Evolutionary conservation across 2,888 invertebrate species (phyloP), one percentile per base, ranked within the genome.

Genomic region (Ormyrus thymus): DNA sequence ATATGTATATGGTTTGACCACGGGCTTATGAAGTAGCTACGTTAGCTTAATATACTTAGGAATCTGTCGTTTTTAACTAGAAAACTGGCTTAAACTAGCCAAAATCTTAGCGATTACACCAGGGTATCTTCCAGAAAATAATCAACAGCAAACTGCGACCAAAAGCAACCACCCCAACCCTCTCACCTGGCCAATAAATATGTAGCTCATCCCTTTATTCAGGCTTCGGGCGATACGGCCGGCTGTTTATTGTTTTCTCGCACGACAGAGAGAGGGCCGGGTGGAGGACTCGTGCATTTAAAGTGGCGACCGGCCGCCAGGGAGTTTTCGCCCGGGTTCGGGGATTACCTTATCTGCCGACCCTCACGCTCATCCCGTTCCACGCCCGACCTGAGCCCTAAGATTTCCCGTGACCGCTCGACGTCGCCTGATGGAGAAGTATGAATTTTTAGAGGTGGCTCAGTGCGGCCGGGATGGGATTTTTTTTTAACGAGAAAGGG

Each of bases 321-420:
- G 80, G 79, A 82, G 82, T 80, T 84, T 83, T 83, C 78, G 65
- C 81, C 48, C 45, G n/a, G 78, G 88, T 72, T 72, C 58, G 81
- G 80, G 89, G 89, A 89, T 89, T 89, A 89, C 88, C 89, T 90
- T 89, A 89, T 89, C 89, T 88, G 78, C 86, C 81, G 84, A 84
- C 84, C 86, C 87, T 88, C 87, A 87, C 88, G 86, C 77, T 55
- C 51, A 43, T 8, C 45, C 11, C 11, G 7, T 29, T 11, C 29
- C 66, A 29, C 29, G 29, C 3, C 29, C 29, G 29, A 29, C 29
- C 29, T 29, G 29, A 29, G 29, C 15, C 29, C 51, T 51, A 53
- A 62, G 29, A 65, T 51, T 65, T 48, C n/a, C 11, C 48, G 53
- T 71, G 65, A 65, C 68, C 58, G 62, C 59, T 9, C 50, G 29